phyloP scores from a whole-genome alignment of 2,113 vertebrate genomes.

The Zosterops borbonicus region DNA sequence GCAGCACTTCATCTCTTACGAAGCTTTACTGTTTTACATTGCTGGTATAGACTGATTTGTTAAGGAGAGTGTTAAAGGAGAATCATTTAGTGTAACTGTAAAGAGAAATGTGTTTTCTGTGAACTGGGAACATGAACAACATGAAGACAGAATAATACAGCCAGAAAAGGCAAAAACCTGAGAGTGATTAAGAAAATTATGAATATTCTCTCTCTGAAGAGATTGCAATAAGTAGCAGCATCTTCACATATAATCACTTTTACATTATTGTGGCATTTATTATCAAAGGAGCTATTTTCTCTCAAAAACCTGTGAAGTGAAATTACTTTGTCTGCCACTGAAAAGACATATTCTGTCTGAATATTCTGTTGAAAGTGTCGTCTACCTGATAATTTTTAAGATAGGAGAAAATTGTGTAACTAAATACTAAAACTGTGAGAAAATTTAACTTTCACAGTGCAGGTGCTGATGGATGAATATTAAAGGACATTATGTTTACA shows the following conservation, averaged over 20 bases:
- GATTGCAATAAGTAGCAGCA: not conserved
- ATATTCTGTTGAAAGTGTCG: not conserved
- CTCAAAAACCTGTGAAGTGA: not conserved
- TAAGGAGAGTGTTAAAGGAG: not conserved
- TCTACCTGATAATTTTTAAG: not conserved
- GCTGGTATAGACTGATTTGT: not conserved
- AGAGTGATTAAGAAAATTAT: constrained; percentile 2
- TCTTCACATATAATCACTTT: not conserved
- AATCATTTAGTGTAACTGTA: not conserved
- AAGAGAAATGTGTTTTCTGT: not conserved
- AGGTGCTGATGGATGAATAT: not conserved
- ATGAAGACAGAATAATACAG: not conserved
- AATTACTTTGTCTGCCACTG: not conserved
- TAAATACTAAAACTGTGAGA: not conserved
- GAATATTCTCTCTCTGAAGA: not conserved
- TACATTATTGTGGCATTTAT: not conserved
- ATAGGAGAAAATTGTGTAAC: not conserved
- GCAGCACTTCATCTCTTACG: not conserved
- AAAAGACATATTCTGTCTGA: not conserved
- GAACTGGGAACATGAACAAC: not conserved
- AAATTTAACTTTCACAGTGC: not conserved
- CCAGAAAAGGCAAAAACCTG: constrained; percentile 10
- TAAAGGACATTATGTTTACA: not conserved
- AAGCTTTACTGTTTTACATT: not conserved
- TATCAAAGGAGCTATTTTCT: not conserved